Conservation (phyloP, 2,113 vertebrate genomes). For the Ahaetulla prasina region DNA sequence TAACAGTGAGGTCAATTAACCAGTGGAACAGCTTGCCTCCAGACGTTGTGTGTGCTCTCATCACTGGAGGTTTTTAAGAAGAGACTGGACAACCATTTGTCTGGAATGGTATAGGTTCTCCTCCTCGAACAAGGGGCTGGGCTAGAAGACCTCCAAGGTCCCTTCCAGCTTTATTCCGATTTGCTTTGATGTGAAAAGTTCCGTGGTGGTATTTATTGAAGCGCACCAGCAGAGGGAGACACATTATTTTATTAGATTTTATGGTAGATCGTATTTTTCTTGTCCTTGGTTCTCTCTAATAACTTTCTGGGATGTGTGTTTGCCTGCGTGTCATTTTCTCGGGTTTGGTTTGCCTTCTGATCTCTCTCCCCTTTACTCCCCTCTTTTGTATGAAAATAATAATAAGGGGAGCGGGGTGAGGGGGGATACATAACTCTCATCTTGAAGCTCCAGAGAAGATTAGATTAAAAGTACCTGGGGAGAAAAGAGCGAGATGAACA, state of each 20-base stretch:
- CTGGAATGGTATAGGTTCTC: too few species aligned
- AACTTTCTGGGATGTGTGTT: background rate
- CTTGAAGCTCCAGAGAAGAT: slow-evolving; percentile 49
- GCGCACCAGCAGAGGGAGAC: slow-evolving; percentile 69
- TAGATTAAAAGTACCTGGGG: slow-evolving; percentile 60
- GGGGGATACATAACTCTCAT: slow-evolving; percentile 43
- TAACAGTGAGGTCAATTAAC: too few species aligned
- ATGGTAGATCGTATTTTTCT: background rate
- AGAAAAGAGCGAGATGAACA: slow-evolving; percentile 36
- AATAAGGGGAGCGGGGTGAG: too few species aligned
- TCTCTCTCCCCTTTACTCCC: background rate
- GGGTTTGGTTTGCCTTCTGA: slow-evolving; percentile 46
- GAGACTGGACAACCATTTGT: too few species aligned
- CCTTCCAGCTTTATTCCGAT: too few species aligned
- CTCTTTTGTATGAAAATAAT: slow-evolving; percentile 43
- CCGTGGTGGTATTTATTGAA: background rate
- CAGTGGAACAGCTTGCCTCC: too few species aligned
- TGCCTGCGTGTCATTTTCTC: background rate
- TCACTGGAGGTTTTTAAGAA: too few species aligned
- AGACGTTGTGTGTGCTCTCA: too few species aligned
- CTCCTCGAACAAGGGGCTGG: too few species aligned
- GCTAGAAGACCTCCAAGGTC: too few species aligned
- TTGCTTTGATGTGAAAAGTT: background rate
- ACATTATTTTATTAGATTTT: slow-evolving; percentile 54
- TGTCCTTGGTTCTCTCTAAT: slow-evolving; percentile 12